Evolutionary conservation across 2,113 vertebrate species (phyloP).

Genomic region (Chloroceryle aenea): DNA sequence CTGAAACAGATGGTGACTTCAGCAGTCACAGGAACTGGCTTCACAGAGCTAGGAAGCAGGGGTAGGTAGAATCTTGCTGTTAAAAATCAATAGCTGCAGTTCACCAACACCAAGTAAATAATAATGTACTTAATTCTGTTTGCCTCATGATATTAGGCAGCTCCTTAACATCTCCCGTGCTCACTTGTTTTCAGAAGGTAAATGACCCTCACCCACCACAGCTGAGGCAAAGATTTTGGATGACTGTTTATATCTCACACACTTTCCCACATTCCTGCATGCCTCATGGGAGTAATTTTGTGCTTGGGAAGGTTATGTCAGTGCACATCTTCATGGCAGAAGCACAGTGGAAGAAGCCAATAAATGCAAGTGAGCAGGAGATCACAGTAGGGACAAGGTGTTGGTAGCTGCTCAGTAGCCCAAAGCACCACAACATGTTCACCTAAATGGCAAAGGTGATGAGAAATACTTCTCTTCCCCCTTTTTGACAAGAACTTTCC

Average conservation of each 20-base stretch:
- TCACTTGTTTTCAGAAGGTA: not conserved
- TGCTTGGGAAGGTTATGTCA: not conserved
- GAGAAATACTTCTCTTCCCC: not conserved
- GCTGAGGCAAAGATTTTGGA: not conserved
- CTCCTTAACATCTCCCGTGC: not conserved
- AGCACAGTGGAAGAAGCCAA: not conserved
- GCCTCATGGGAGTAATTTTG: not conserved
- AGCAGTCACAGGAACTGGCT: not conserved
- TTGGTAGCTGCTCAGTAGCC: not conserved
- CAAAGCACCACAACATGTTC: accelerated
- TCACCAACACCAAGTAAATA: not conserved
- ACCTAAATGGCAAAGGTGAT: not conserved
- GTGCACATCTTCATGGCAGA: not conserved
- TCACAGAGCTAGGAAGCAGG: not conserved
- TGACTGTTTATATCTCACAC: not conserved
- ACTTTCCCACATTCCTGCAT: not conserved
- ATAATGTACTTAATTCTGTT: not conserved
- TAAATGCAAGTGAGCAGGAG: not conserved
- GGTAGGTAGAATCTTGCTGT: not conserved
- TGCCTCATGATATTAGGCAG: not conserved
- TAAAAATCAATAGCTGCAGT: not conserved
- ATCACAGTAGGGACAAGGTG: not conserved
- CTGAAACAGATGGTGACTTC: not conserved
- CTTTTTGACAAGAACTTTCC: not conserved
- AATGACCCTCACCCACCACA: not conserved